Percentiles rank a stretch among this genome's conserved stretches.
These are phyloP conservation scores for Micoletzkya japonica DNA, from an alignment of 2,888 invertebrate species.

Conservation along the genomic window DNA sequence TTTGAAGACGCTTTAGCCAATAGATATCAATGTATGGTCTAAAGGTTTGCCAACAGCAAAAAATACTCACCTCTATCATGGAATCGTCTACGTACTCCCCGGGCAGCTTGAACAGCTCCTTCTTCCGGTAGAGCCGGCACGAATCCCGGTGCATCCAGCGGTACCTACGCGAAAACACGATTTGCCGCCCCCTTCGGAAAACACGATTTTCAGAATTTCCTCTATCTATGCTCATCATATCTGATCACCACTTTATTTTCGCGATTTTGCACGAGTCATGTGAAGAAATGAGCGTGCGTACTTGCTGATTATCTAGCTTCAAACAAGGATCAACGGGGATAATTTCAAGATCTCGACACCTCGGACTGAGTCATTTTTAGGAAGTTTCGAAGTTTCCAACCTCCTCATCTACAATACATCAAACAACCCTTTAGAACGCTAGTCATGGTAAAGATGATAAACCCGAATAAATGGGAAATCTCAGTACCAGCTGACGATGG, in stretches of 20 bases:
- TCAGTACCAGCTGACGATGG: slow-evolving; percentile 50
- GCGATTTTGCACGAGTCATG: not conserved
- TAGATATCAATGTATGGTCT: not conserved
- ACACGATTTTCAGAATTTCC: not conserved
- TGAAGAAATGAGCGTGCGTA: not conserved
- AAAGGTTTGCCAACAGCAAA: not conserved
- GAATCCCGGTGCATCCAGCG: slow-evolving; percentile 61
- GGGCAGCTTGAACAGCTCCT: slow-evolving; percentile 56
- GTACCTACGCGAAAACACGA: slow-evolving; percentile 34
- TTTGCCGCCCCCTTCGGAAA: not conserved
- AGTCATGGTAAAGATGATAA: not conserved
- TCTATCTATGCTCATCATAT: not conserved
- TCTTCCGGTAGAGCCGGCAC: slow-evolving; percentile 57
- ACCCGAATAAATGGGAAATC: not conserved
- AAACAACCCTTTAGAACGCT: not conserved
- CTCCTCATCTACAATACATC: too few relatives aligned
- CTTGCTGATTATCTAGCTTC: not conserved
- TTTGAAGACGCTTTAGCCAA: slow-evolving; percentile 1
- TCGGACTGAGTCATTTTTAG: not conserved
- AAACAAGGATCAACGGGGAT: not conserved
- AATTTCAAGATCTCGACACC: not conserved
- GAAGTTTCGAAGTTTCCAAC: not conserved
- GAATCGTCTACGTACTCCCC: slow-evolving; percentile 52
- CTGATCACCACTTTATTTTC: not conserved
- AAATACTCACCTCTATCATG: slow-evolving; percentile 23